Evolutionary conservation across 2,113 vertebrate genomes (phyloP), one percentile per base, ranked within the genome.

Genomic region (Pyxicephalus adspersus): DNA sequence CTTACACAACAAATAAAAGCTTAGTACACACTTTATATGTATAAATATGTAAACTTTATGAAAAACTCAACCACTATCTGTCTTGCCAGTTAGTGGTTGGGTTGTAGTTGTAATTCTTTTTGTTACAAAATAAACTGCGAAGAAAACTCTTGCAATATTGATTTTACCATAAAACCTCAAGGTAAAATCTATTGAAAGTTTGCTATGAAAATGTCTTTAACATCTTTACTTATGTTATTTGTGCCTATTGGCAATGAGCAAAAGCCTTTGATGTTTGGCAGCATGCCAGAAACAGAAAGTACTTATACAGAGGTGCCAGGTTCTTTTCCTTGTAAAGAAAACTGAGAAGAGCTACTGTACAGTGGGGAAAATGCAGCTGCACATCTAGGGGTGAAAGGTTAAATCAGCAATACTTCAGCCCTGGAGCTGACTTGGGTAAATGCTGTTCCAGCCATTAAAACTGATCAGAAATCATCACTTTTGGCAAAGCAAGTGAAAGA

Each of bases 311-410:
- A 71, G 29, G 22, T 23, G 25, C 7, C 58, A 61, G 58, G 58
- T 61, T 45, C 38, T 45, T 61, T n/a, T 61, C 26, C 58, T 25
- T 61, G 22, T 25, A 25, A 22, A 61, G 22, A 61, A 13, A 25
- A 26, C 22, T 61, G 22, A 61, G 58, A n/a, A 31, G 18, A 58
- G 55, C 26, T 58, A 22, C 15, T 58, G 18, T 29, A n/a, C 20
- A 73, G 5, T 11, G 3, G 28, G 26, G 34, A 57, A 34, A 57
- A 57, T 38, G 20, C 76, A 77, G 63, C 63, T 77, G 26, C 29
- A 29, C 28, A 66, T 77, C 26, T 65, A 34, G 2, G 52, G 51
- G 60, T 77, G 63, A 77, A 77, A 77, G 63, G 76, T 77, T 57
- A 77, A 55, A 66, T n/a, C 67, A 70, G 51, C 63, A 77, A 66